Percentiles rank a stretch among this genome's conserved stretches.
phyloP scores from a whole-genome alignment of 2,888 invertebrate genomes.

The Leucophenga montana region DNA sequence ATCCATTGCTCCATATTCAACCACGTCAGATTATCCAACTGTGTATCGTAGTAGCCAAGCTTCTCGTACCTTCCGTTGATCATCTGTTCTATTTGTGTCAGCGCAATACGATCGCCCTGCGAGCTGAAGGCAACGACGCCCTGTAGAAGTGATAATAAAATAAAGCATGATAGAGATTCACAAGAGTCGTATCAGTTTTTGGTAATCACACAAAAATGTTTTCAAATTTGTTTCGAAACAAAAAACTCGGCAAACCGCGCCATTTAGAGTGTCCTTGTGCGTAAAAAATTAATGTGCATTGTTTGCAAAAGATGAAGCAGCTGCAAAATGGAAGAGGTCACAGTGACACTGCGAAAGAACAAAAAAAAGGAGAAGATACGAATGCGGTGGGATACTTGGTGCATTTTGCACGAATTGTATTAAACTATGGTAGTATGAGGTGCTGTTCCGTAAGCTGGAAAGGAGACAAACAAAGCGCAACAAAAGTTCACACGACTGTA shows the following conservation, averaged over 20 bases:
- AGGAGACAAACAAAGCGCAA: constrained; percentile 21
- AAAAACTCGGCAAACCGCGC: constrained; percentile 5
- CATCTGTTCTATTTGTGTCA: constrained; percentile 98
- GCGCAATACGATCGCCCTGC: constrained; percentile 97
- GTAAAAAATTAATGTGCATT: constrained; percentile 12
- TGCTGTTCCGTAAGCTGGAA: background rate
- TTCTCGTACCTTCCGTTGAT: constrained; percentile 94
- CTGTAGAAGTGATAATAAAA: constrained; percentile 74
- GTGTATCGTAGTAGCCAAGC: constrained; percentile 96
- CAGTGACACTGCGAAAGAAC: background rate
- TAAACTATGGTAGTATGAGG: background rate
- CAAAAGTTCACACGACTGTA: constrained; percentile 34
- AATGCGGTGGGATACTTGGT: background rate
- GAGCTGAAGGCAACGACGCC: constrained; percentile 98
- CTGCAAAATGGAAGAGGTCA: background rate
- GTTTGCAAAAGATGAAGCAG: background rate
- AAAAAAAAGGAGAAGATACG: too few species aligned
- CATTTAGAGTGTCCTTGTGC: constrained; percentile 10
- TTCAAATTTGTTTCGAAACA: constrained; percentile 5
- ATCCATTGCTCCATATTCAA: constrained; percentile 92
- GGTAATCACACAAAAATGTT: background rate
- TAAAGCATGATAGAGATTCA: too few species aligned
- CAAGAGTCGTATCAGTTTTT: background rate
- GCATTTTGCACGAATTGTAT: constrained; percentile 10
- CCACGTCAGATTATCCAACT: constrained; percentile 96